Conservation (phyloP, 1,140 invertebrate species). For the Hesperophylax magnus region DNA sequence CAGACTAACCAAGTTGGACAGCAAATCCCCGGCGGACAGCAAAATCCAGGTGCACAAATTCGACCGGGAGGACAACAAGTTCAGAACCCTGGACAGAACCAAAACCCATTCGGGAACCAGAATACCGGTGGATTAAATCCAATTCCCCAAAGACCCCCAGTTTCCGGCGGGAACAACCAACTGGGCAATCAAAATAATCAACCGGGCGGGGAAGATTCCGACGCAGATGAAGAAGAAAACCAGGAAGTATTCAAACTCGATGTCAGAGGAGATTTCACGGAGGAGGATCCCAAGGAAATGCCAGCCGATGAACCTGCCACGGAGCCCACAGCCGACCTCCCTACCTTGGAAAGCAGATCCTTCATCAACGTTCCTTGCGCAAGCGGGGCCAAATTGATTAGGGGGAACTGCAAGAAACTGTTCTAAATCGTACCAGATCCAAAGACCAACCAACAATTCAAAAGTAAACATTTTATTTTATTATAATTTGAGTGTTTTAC, state of each 20-base stretch:
- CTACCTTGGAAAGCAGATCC: background rate
- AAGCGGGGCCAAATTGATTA: background rate
- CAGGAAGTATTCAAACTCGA: conserved; percentile 1
- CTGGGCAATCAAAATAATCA: background rate
- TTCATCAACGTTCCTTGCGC: conserved; percentile 38
- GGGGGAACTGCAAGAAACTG: background rate
- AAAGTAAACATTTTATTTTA: no score
- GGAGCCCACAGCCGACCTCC: background rate
- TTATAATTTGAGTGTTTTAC: no score
- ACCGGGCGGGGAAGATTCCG: background rate
- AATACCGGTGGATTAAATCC: background rate
- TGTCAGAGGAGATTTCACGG: conserved; percentile 1
- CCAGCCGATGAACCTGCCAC: no score
- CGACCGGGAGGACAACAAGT: background rate
- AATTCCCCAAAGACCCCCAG: background rate
- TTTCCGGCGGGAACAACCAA: background rate
- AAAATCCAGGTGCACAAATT: background rate
- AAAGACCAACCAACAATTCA: no score
- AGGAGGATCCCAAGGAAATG: background rate
- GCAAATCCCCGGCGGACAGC: background rate
- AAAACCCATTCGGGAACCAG: background rate
- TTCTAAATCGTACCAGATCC: background rate
- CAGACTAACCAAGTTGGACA: background rate
- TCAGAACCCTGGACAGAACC: background rate
- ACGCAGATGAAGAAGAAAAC: background rate